Evolutionary conservation across 2,113 vertebrate species (phyloP), one percentile per base, ranked within the genome.

Genomic region (Phaethon lepturus): DNA sequence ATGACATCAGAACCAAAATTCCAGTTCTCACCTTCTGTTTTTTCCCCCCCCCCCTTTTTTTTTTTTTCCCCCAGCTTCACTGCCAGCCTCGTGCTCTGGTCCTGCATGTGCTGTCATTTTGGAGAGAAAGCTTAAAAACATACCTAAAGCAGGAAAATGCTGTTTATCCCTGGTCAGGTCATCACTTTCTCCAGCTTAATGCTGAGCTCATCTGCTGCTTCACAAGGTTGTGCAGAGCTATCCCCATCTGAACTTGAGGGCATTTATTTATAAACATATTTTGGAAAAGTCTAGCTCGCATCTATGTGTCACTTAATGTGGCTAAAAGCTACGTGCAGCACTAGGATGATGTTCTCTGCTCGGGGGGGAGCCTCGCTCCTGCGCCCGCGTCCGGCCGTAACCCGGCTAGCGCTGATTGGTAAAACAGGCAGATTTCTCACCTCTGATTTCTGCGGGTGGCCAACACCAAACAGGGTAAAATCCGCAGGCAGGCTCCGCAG

Each of bases 331-430:
- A 1, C 1, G 25, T 50, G 42, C 78, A 58, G 26, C 2, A 29
- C 72, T 14, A 2, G 24, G 74, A 13, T 0, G 10, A 23, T 10
- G 44, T 44, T 28, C 29, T 68, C 11, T 63, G 47, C 88, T 6
- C 2, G 2, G 25, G 73, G 38, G 9, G 16, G 26, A 56, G 24
- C 52, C 4, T 49, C 0, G 0, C 38, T 53, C 17, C 50, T 14
- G 9, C 1, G 11, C 6, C 42, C 2, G 7, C 11, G 9, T 16
- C 55, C 35, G 24, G n/a, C 63, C 3, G 0, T 33, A 16, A 6
- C 31, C 15, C 33, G 38, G 40, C 17, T 15, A 17, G 35, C 17
- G 6, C 38, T 0, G 1, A 40, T 74, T 11, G 68, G 17, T 33
- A 7, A 44, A 59, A 64, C 14, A 25, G 16, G 0, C 10, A 1